Percentiles rank a stretch among this genome's conserved stretches.
Conservation (phyloP, 2,797 vertebrate genomes). For the Enteromius anoplus region DNA sequence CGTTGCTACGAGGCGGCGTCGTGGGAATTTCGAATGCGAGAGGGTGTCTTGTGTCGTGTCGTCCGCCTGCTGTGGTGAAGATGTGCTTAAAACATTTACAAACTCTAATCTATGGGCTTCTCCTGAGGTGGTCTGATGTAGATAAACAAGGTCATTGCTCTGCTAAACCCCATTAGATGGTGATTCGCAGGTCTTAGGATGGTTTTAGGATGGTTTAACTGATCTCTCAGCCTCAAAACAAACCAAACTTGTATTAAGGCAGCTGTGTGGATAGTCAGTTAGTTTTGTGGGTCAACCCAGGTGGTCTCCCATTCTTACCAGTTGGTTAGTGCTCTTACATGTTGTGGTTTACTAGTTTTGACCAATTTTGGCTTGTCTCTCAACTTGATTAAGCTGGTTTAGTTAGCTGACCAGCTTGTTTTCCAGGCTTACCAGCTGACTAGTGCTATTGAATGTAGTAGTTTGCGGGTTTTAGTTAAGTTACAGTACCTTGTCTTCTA, state of each 20-base stretch:
- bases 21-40: conserved; percentile 32
- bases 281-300: neutral
- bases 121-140: conserved; percentile 22
- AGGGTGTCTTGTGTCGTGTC: conserved; percentile 31
- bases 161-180: neutral
- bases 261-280: neutral
- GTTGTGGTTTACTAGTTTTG: neutral
- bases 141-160: conserved; percentile 27
- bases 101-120: conserved; percentile 12
- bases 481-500: neutral
- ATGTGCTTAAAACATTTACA: conserved; percentile 33
- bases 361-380: neutral
- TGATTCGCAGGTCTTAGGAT: neutral
- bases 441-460: neutral
- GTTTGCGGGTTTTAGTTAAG: neutral
- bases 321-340: neutral
- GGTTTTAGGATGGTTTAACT: conserved; percentile 3
- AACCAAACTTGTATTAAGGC: neutral
- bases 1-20: neutral
- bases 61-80: conserved; percentile 28
- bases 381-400: neutral
- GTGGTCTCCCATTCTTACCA: neutral
- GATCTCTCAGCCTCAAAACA: neutral
- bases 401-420: neutral
- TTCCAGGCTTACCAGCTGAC: neutral